Base-by-base conservation (phyloP, 2,797 vertebrate species). In the Phalanger gymnotis region DNA sequence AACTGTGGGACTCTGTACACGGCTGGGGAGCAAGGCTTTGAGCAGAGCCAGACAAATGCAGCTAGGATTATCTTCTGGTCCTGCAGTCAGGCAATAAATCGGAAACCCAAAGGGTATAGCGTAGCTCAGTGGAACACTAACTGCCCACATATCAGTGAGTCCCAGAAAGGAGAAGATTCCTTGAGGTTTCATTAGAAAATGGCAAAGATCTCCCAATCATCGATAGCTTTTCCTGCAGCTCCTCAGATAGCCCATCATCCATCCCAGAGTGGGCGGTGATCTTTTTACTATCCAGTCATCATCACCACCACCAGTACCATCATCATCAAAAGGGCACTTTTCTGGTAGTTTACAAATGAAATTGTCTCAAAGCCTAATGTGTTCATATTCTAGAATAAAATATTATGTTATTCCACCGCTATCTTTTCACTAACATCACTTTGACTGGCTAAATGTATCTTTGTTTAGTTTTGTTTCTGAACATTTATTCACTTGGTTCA, bases 91-190 rank as follows among this genome's bases (percentile, higher is more conserved):
- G 92, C 90, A 92, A 61, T 40, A 90, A 94, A 93, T 81, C 90
- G 58, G 90, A 97, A 96, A 95, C 90, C n/a, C 53, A 91, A 92
- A 95, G 52, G 91, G 54, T 28, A 81, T 53, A 91, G n/a, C 30
- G 47, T 55, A 95, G 40, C 94, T 94, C 16, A 40, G 66, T 92
- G 93, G 58, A 92, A 95, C 89, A 93, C 56, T 93, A 94, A 95
- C 34, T 57, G 61, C 51, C 52, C 12, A 55, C 31, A 90, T 56
- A 25, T 92, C 94, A 27, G 34, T 57, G 61, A 93, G 47, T 94
- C 54, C 54, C 54, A 54, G 54, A 54, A 54, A 54, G 16, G 54
- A 54, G 54, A 54, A 54, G 54, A 14, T 54, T 95, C 97, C 95
- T 87, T 56, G 90, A 40, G 92, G 30, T 19, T 47, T 92, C 58